Evolutionary conservation across 2,888 invertebrate species (phyloP), one percentile per base, ranked within the genome.

Genomic region (Eueremaeus valkanovi): DNA sequence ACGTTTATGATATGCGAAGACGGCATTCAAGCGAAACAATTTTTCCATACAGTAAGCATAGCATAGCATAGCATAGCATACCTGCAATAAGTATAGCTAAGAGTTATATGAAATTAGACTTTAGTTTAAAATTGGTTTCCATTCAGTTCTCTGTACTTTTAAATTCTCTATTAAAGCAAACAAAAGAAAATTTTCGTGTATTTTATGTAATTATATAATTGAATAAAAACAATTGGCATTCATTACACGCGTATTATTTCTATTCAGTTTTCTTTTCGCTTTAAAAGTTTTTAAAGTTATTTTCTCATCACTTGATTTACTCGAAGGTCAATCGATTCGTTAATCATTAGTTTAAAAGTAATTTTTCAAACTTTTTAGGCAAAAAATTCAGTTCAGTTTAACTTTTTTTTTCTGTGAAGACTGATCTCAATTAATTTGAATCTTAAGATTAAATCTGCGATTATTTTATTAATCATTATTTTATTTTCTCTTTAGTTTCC

Each of bases 181-280:
- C 66, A 66, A 66, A 66, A 66, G 40, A 24, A 40, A 13, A 3
- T 31, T 36, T 40, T 13, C 36, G 66, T 66, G 66, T 66, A 66
- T 66, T 58, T 58, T 18, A 58, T 45, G 3, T 66, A 66, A 66
- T 66, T 66, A 66, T 66, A 66, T 66, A 66, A 66, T 66, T 66
- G 66, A 66, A 66, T 66, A 58, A 61, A 61, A 66, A 66, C 66
- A 66, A 66, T 66, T 66, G 36, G 18, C 66, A 66, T 66, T 66
- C 36, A 66, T 66, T 66, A 36, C 66, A 66, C 66, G 40, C 40
- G 31, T 66, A 21, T 11, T 18, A 16, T 13, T 33, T 16, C 5
- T 21, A 8, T 16, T 27, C 3, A n/a, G 18, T 33, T 63, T 31
- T n/a, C n/a, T n/a, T 29, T 31, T 3, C 18, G n/a, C 3, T 21